Percentiles rank a stretch among this genome's conserved stretches.
Evolutionary conservation across 2,113 vertebrate species (phyloP).

Genomic region (Gallinago media): DNA sequence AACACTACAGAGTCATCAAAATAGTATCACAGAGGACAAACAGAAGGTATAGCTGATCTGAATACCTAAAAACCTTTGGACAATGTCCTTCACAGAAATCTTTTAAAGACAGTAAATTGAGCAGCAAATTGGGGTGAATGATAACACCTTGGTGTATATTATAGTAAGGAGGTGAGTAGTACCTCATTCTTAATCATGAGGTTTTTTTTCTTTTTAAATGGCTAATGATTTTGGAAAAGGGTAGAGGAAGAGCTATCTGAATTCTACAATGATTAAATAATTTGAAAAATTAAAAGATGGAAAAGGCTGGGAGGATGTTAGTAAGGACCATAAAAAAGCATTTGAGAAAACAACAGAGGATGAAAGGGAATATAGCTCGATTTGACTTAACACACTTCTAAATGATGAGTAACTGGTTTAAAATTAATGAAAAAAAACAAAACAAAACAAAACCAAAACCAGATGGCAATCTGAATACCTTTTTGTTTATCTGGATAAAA

Average conservation of each 20-base stretch:
- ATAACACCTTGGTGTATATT: background rate
- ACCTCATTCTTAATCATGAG: background rate
- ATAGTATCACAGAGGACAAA: background rate
- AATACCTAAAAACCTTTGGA: background rate
- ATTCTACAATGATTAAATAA: background rate
- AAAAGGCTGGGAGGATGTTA: background rate
- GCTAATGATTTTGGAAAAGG: background rate
- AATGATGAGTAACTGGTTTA: background rate
- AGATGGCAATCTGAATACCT: background rate
- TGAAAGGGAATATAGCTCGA: background rate
- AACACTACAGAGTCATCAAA: background rate
- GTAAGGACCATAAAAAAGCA: background rate
- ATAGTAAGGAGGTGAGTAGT: background rate
- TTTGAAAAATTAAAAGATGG: background rate
- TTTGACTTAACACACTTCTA: background rate
- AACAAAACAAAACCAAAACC: too few relatives aligned
- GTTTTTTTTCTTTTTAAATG: background rate
- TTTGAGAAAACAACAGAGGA: background rate
- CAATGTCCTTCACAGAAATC: background rate
- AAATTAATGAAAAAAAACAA: background rate
- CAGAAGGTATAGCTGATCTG: background rate
- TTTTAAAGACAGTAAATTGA: background rate
- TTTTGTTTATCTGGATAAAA: background rate
- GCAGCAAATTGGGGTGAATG: background rate
- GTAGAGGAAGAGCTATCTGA: background rate